Evolutionary conservation across 2,113 vertebrate species (phyloP), one percentile per base, ranked within the genome.

Genomic region (Burhinus oedicnemus): DNA sequence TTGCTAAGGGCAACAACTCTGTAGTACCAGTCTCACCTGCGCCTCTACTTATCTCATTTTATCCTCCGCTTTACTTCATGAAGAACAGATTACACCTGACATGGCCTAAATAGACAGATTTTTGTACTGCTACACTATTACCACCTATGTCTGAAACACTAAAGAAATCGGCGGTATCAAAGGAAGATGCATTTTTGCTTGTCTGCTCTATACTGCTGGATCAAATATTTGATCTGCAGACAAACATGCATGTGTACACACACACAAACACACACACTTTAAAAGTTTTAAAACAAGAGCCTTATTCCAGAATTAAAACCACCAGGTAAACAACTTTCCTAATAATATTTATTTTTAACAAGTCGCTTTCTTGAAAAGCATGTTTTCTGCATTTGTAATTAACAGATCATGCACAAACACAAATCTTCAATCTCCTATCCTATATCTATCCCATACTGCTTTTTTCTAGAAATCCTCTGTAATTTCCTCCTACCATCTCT

Each of bases 291-390:
- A 94, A 95, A 62, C 64, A 36, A 90, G 40, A 93, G 29, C 8
- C 22, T 83, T 58, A 74, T 51, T 83, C 30, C 54, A 65, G 12
- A 90, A 77, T 69, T 85, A 89, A 78, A 72, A 44, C 30, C 42
- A 95, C 49, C 45, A 82, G n/a, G 64, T 84, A 94, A 95, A 87
- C 25, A 75, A 79, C n/a, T 91, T 76, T 32, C 16, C 70, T 74
- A 65, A 80, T 36, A 85, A 82, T 60, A 80, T 49, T 78, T 84
- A 55, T 69, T 91, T 89, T 89, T 92, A 61, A 96, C 22, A 76
- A n/a, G 34, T 61, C 96, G 79, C 12, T 93, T 52, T 54, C 36
- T 69, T 86, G 58, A 72, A 94, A 96, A 95, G 29, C 19, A 10
- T 13, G 23, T 68, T 95, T 79, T 91, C 34, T 45, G 12, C 44